Evolutionary conservation across 2,888 invertebrate genomes (phyloP), one percentile per base, ranked within the genome.

Genomic region (Sinelater perroti): DNA sequence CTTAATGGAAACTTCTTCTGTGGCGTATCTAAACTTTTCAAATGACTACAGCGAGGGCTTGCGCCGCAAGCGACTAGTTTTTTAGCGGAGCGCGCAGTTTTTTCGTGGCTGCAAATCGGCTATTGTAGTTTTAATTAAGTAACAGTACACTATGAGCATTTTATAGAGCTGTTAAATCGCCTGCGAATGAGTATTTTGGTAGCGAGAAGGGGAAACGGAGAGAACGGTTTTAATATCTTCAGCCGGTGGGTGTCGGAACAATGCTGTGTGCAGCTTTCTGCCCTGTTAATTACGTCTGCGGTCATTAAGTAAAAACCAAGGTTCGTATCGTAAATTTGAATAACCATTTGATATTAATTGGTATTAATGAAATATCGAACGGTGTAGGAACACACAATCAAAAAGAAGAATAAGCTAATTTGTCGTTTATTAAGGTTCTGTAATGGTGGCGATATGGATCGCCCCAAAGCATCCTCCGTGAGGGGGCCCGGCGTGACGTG

Each of bases 281-380:
- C 21, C 40, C 24, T 35, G 35, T 35, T 35, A 35, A 35, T 35
- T 35, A 35, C 35, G 35, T 35, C 35, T 35, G 35, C 18, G 35
- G 35, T 17, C 35, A 35, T 35, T 35, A 35, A 35, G 35, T 35
- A 35, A 35, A 35, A 35, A 35, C 35, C 35, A 35, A 35, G 35
- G 35, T 35, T 35, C 35, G 35, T 35, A 35, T 35, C 35, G 35
- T 35, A 35, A 35, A 35, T 35, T 40, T 40, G 40, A 40, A 40
- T 40, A 40, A 40, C 40, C 26, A 40, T 40, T 40, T n/a, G 40
- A 18, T 40, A 40, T 40, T 40, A 40, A 40, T 40, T 40, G 40
- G 13, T 40, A 40, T 40, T 40, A 40, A 40, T 40, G 26, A 40
- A 40, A 40, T 40, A 40, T 40, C 40, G 24, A 8, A 40, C 40